A percentile compares a stretch with the other conserved stretches of the same genome.
Evolutionary conservation across 1,140 invertebrate species (phyloP).

Genomic region (Propsilocerus akamusi): DNA sequence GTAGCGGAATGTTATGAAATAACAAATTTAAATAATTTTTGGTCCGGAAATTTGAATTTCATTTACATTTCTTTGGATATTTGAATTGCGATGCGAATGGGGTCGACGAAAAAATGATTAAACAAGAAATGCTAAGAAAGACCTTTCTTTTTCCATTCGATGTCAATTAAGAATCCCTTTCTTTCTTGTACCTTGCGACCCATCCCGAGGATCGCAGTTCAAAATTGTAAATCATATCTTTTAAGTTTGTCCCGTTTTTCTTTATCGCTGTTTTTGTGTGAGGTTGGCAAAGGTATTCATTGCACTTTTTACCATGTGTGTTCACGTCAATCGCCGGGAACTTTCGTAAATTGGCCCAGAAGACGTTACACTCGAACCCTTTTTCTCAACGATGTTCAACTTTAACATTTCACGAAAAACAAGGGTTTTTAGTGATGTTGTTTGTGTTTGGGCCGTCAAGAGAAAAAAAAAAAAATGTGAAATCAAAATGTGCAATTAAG

Average conservation of each 20-base stretch:
- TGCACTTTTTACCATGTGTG: not conserved
- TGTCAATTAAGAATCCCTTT: not conserved
- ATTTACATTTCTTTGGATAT: not conserved
- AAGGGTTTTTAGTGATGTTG: not conserved
- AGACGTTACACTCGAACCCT: not conserved
- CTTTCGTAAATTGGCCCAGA: not conserved
- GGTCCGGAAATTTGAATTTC: not conserved
- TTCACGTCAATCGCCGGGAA: too few relatives aligned
- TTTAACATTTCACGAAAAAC: not conserved
- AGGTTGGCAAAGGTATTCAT: not conserved
- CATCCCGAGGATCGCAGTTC: not conserved
- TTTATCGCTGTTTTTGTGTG: not conserved
- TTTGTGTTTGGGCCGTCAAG: slow-evolving; percentile 1
- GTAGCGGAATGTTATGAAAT: not conserved
- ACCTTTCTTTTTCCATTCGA: not conserved
- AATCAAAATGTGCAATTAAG: slow-evolving; percentile 2
- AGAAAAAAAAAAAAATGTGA: too few relatives aligned
- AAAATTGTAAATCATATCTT: slow-evolving; percentile 4
- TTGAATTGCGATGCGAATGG: not conserved
- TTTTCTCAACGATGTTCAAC: not conserved
- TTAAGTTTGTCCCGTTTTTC: not conserved
- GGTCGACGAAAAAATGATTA: not conserved
- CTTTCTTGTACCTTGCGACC: not conserved
- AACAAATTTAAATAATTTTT: not conserved
- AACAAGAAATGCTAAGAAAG: not conserved